Evolutionary conservation across 2,797 vertebrate species (phyloP), one percentile per base, ranked within the genome.

Genomic region (Mus minutoides): DNA sequence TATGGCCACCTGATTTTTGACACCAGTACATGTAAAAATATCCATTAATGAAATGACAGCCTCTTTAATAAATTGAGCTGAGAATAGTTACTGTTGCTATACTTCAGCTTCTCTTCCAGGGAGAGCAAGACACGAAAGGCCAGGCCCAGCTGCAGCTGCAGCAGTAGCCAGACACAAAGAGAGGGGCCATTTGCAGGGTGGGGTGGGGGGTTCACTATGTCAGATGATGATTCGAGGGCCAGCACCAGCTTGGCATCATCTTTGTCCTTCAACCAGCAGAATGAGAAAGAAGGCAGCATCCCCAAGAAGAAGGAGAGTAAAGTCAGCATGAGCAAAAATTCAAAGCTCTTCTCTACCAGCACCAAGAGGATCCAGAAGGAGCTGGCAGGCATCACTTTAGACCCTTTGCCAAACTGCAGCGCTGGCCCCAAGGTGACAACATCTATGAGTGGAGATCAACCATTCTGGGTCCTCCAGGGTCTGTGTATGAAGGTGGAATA

Each of bases 261-360:
- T 96, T 99, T 99, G 98, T 99, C 99, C 97, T 99, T 99, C 98
- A 99, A 99, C 99, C 99, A 99, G 97, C 99, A 98, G 98, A 99
- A 99, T 98, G 99, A 99, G 98, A 99, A 99, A 98, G 99, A 99
- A 96, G 95, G 98, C 93, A 98, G 95, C 98, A 98, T 98, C 54
- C 98, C 98, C 56, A 98, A 98, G 98, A 99, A 99, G 98, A 99
- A 99, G 97, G 99, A 99, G 98, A 99, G 99, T 98, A 99, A 99
- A 99, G 99, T 99, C 99, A 99, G 99, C 98, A 99, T 99, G 99
- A 99, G 99, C 99, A 99, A 99, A 99, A 99, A 99, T 99, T 99
- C 99, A 98, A 99, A 99, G 98, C 99, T 99, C 98, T 99, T 99
- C 97, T 99, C 99, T 97, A 99, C 99, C 99, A 99, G 99, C 98